Percentiles rank a stretch among this genome's conserved stretches.
phyloP scores from a whole-genome alignment of 2,113 vertebrate species.

The Tychaedon coryphoeus region DNA sequence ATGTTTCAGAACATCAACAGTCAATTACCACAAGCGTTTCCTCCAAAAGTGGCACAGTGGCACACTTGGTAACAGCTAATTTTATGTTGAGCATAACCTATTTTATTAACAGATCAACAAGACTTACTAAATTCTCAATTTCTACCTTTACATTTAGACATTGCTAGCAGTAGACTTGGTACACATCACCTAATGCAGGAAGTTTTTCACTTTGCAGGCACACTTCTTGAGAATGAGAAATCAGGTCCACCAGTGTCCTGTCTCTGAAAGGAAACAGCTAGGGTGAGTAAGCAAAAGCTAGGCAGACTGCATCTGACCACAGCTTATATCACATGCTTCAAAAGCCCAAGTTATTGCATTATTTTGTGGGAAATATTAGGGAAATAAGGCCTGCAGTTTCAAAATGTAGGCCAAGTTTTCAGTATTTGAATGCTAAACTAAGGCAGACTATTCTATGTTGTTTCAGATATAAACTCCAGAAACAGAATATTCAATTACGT shows the following conservation, averaged over 20 bases:
- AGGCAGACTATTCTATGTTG: neutral
- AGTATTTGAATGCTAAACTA: neutral
- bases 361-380: neutral
- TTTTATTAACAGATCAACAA: neutral
- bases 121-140: neutral
- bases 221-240: neutral
- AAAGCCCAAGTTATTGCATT: neutral
- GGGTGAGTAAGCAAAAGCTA: neutral
- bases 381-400: neutral
- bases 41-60: neutral
- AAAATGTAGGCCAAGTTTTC: conserved; percentile 8
- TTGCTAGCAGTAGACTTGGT: neutral
- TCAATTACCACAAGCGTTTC: neutral
- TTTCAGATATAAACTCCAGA: neutral
- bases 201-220: neutral
- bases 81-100: neutral
- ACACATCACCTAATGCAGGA: neutral
- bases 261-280: neutral
- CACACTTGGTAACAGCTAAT: neutral
- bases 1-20: neutral
- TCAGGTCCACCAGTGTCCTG: neutral
- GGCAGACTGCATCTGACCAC: neutral
- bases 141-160: neutral
- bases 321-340: neutral
- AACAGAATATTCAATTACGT: neutral